These are phyloP conservation scores for Gorsachius goisagi DNA, from an alignment of 2,113 vertebrate species.

Conservation along the genomic window DNA sequence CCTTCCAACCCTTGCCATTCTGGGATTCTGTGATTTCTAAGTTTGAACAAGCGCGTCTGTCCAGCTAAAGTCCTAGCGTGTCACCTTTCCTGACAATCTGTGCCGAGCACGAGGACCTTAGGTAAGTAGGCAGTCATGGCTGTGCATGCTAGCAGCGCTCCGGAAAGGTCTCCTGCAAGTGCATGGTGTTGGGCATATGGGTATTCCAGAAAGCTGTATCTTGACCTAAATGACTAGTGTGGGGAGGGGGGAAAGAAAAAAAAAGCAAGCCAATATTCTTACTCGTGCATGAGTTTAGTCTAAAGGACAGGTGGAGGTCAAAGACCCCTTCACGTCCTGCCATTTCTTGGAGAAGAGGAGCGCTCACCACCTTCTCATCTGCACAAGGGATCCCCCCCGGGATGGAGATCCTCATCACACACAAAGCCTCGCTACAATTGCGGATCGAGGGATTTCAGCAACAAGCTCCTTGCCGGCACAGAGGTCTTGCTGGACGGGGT, in stretches of 20 bases:
- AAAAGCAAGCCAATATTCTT: neutral
- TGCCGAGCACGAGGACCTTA: no score
- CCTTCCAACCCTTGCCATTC: no score
- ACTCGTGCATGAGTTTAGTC: accelerated
- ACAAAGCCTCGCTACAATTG: neutral
- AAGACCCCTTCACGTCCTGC: neutral
- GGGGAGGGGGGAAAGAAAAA: neutral
- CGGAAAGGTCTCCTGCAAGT: neutral
- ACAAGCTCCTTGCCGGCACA: neutral
- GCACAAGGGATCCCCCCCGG: accelerated
- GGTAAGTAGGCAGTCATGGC: no score
- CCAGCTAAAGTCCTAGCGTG: accelerated
- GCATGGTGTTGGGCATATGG: accelerated
- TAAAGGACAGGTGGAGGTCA: neutral
- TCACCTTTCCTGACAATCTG: neutral
- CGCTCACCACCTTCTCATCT: neutral
- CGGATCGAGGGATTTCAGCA: neutral
- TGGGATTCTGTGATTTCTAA: neutral
- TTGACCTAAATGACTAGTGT: neutral
- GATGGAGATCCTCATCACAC: neutral
- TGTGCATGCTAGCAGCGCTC: no score
- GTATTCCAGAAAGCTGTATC: neutral
- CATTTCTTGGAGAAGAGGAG: neutral
- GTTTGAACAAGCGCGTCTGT: neutral
- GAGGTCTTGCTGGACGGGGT: neutral